These are phyloP conservation scores for Zoanthus solanderi DNA, from an alignment of 92 coral and sea anemone species.

Conservation along the genomic window DNA sequence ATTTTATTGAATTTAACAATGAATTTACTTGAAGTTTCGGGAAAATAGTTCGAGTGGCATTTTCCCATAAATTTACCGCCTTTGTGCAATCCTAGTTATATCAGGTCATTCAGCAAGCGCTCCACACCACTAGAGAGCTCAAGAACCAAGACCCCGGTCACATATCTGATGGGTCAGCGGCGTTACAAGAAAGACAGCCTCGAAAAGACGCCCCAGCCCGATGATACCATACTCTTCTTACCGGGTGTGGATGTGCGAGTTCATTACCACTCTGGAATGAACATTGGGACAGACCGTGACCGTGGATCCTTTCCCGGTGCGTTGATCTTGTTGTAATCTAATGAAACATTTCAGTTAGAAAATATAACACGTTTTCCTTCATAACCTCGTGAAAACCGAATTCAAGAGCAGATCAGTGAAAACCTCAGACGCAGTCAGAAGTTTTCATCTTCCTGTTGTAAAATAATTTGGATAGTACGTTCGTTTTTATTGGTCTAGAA, in stretches of 20 bases:
- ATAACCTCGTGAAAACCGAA: too few relatives aligned
- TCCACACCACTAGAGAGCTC: conserved; percentile 25
- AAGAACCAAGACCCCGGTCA: conserved; percentile 54
- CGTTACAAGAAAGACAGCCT: conserved; percentile 73
- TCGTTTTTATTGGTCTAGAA: too few relatives aligned
- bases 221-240: conserved; percentile 80
- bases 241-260: conserved; percentile 98
- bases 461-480: too few relatives aligned
- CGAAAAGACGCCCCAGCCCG: conserved; percentile 76
- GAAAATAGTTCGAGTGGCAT: too few relatives aligned
- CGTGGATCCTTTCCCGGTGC: conserved; percentile 21
- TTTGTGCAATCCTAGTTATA: neutral
- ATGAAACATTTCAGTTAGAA: neutral
- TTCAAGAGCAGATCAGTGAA: too few relatives aligned
- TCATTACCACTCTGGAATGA: conserved; percentile 87
- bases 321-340: neutral
- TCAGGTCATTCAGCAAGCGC: conserved; percentile 54
- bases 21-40: too few relatives aligned
- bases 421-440: too few relatives aligned
- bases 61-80: too few relatives aligned
- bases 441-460: too few relatives aligned
- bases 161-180: conserved; percentile 64
- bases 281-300: conserved; percentile 63
- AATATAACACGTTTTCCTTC: too few relatives aligned
- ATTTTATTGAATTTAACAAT: too few relatives aligned